Evolutionary conservation across 2,888 invertebrate genomes (phyloP).

Genomic region (Trachelus tabidus): DNA sequence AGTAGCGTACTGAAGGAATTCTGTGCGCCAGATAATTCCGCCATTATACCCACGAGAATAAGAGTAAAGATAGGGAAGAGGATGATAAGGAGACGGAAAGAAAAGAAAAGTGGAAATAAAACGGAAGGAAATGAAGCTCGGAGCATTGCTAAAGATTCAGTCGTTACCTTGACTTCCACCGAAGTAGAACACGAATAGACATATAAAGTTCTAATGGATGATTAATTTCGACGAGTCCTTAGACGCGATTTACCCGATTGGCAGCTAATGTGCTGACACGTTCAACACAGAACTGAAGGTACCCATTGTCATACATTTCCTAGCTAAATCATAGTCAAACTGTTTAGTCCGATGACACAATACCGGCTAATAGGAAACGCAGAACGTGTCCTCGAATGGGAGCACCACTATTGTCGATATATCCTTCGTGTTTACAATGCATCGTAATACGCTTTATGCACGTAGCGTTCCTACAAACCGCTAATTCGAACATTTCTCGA

Average conservation of each 20-base stretch:
- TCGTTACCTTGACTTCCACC: not conserved
- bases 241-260: not conserved
- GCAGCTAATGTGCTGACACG: not conserved
- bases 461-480: not conserved
- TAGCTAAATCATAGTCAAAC: not conserved
- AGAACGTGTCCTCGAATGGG: not conserved
- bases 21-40: not conserved
- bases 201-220: not conserved
- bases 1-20: not conserved
- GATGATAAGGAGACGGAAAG: not conserved
- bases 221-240: not conserved
- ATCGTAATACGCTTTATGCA: conserved; percentile 14
- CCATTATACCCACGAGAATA: not conserved
- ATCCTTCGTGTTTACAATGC: not conserved
- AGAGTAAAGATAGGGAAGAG: not conserved
- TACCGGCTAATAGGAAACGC: not conserved
- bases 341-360: not conserved
- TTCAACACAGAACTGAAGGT: not conserved
- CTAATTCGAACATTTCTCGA: not conserved
- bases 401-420: not conserved
- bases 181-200: not conserved
- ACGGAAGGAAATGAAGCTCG: not conserved
- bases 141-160: not conserved
- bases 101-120: not conserved
- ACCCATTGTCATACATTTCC: not conserved